A percentile compares a stretch with the other conserved stretches of the same genome.
These are phyloP conservation scores for Chloroceryle aenea DNA, from an alignment of 2,113 vertebrate genomes.

Conservation along the genomic window DNA sequence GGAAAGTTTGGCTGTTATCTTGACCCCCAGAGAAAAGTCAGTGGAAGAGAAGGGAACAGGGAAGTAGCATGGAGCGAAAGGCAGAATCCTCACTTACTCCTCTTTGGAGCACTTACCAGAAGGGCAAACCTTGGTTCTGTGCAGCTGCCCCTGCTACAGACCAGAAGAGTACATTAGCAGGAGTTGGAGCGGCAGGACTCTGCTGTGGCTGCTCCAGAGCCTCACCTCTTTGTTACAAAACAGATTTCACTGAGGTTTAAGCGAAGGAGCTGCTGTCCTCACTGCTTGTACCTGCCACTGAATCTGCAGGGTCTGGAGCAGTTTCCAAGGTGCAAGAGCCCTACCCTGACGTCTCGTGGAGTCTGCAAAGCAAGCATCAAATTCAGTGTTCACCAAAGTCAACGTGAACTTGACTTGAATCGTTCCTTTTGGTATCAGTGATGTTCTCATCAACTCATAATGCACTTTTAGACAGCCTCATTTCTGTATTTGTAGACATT, in stretches of 20 bases:
- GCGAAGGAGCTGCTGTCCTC: background rate
- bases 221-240: background rate
- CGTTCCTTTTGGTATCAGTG: background rate
- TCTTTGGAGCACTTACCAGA: background rate
- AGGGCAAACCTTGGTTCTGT: background rate
- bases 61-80: background rate
- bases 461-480: background rate
- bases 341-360: background rate
- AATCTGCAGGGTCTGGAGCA: background rate
- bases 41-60: background rate
- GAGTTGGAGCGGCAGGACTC: background rate
- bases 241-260: background rate
- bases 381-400: background rate
- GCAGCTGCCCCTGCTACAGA: background rate
- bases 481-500: background rate
- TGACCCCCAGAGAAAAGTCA: background rate
- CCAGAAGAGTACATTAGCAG: rapidly evolving
- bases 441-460: background rate
- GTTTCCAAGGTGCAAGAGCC: background rate
- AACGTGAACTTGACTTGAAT: too few species aligned
- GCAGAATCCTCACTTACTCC: background rate
- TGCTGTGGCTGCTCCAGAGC: background rate
- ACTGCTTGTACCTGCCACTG: background rate
- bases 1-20: background rate
- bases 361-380: background rate